Percentiles rank a stretch among this genome's conserved stretches.
phyloP scores from a whole-genome alignment of 2,797 vertebrate genomes.

The Micrastur ruficollis region DNA sequence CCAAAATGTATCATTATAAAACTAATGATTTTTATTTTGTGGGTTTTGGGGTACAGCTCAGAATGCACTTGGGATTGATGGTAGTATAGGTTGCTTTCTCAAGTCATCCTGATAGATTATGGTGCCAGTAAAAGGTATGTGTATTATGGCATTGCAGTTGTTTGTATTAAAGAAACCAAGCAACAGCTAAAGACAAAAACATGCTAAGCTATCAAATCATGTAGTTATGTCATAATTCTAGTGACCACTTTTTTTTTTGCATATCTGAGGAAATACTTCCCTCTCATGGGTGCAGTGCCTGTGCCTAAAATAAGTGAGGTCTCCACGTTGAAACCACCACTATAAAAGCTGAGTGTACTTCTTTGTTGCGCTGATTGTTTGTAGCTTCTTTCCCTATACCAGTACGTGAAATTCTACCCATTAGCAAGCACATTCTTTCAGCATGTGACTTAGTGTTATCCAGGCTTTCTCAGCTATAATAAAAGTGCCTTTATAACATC shows the following conservation, averaged over 20 bases:
- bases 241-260: background rate
- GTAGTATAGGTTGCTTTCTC: background rate
- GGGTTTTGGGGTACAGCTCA: background rate
- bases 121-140: background rate
- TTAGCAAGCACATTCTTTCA: background rate
- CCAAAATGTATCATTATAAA: background rate
- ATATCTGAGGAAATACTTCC: background rate
- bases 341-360: background rate
- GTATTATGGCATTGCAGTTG: background rate
- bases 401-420: background rate
- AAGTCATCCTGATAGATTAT: background rate
- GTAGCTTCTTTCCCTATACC: background rate
- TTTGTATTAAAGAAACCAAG: background rate
- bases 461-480: slow-evolving; percentile 45
- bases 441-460: slow-evolving; percentile 11
- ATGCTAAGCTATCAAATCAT: background rate
- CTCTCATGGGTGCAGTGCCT: background rate
- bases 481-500: slow-evolving; percentile 25
- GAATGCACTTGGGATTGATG: background rate
- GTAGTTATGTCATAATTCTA: background rate
- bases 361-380: background rate
- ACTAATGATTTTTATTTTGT: background rate
- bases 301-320: background rate
- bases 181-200: background rate
- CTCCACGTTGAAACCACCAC: background rate